phyloP scores from a whole-genome alignment of 2,797 vertebrate genomes.

The Alca torda region DNA sequence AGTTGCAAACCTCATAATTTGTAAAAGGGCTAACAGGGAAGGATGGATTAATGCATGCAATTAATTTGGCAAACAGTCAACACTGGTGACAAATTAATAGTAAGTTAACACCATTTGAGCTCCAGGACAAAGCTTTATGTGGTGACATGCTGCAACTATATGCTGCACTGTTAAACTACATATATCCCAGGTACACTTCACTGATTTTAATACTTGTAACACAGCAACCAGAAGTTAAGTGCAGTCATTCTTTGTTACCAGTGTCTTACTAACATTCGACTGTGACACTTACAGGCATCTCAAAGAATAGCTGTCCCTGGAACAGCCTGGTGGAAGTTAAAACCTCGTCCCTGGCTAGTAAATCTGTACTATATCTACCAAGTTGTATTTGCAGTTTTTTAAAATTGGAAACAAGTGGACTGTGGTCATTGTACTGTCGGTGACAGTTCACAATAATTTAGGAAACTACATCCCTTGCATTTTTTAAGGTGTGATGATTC shows the following conservation, averaged over 20 bases:
- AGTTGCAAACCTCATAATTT: not conserved
- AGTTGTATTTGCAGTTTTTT: not conserved
- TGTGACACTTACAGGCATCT: not conserved
- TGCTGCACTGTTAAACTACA: not conserved
- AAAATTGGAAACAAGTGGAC: not conserved
- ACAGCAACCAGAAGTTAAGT: not conserved
- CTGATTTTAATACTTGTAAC: not conserved
- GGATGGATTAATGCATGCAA: not conserved
- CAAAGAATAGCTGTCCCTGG: not conserved
- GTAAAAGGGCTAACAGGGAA: not conserved
- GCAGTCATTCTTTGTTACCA: not conserved
- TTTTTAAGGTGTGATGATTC: not conserved
- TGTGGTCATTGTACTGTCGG: not conserved
- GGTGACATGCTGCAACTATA: not conserved
- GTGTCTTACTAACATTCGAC: not conserved
- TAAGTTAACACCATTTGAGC: not conserved
- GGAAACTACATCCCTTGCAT: not conserved
- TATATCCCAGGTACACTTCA: not conserved
- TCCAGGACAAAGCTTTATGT: not conserved
- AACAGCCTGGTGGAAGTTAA: not conserved
- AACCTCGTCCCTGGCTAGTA: not conserved
- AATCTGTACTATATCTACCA: not conserved
- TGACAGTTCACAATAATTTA: not conserved
- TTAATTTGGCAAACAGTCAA: not conserved
- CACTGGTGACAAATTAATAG: not conserved